Evolutionary conservation across 2,797 vertebrate species (phyloP).

Genomic region (Tinamus major): DNA sequence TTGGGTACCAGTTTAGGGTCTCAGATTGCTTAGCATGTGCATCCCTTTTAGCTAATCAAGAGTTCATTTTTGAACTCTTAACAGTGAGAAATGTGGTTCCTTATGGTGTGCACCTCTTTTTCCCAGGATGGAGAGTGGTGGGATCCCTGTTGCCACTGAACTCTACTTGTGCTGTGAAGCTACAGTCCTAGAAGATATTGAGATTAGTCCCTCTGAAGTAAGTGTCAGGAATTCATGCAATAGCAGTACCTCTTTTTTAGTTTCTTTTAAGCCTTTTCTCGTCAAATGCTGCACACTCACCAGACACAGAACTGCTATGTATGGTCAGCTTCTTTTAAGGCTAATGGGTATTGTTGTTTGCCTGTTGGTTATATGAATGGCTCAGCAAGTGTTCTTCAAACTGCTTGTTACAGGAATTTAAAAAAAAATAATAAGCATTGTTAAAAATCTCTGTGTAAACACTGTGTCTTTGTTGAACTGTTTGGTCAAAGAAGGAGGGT

Average conservation of each 20-base stretch:
- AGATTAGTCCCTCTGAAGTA: background rate
- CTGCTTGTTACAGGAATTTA: background rate
- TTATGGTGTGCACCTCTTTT: background rate
- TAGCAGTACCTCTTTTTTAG: background rate
- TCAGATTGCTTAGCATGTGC: background rate
- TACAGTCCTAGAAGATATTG: background rate
- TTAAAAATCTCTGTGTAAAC: background rate
- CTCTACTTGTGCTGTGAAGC: background rate
- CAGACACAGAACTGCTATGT: background rate
- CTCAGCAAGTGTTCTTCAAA: background rate
- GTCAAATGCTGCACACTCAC: background rate
- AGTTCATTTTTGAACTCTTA: background rate
- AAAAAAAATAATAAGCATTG: background rate
- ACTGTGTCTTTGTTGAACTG: background rate
- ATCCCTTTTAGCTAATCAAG: background rate
- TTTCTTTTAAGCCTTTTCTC: background rate
- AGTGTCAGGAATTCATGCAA: background rate
- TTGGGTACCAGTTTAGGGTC: background rate
- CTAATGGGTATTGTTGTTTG: background rate
- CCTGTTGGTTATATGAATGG: background rate
- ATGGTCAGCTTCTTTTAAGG: background rate
- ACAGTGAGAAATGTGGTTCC: background rate
- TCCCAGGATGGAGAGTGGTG: accelerated
- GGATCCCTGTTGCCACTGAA: accelerated
- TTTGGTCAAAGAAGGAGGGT: background rate